These are phyloP conservation scores for Leptosomus discolor DNA, from an alignment of 2,113 vertebrate species.

Conservation along the genomic window DNA sequence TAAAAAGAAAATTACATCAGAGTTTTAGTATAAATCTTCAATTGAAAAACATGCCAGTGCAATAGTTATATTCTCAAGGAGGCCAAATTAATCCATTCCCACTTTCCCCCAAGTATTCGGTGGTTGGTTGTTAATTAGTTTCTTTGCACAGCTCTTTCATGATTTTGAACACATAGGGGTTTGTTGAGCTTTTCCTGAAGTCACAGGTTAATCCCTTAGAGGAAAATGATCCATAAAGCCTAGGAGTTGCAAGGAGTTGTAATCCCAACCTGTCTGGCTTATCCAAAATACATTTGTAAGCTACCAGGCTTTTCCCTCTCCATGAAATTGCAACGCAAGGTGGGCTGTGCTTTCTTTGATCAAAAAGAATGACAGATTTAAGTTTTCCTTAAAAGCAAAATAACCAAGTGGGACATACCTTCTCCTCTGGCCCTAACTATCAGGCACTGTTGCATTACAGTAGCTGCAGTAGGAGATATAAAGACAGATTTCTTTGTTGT, in stretches of 20 bases:
- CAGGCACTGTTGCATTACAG: not conserved
- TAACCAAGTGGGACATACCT: not conserved
- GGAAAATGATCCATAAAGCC: not conserved
- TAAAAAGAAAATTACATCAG: not conserved
- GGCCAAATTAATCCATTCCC: not conserved
- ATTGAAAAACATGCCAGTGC: not conserved
- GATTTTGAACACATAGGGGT: not conserved
- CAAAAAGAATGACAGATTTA: not conserved
- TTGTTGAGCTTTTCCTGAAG: not conserved
- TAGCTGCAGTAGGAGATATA: not conserved
- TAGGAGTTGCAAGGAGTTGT: not conserved
- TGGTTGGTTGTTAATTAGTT: not conserved
- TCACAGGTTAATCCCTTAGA: not conserved
- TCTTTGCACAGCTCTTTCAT: not conserved
- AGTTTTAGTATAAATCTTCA: not conserved
- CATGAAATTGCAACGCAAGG: not conserved
- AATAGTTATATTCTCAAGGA: not conserved
- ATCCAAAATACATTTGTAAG: not conserved
- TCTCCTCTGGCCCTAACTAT: not conserved
- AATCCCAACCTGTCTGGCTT: not conserved
- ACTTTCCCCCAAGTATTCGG: accelerated
- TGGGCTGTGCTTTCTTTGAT: not conserved
- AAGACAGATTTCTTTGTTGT: not conserved
- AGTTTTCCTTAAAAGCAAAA: not conserved
- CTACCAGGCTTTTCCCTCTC: not conserved